phyloP scores from a whole-genome alignment of 2,113 vertebrate genomes.

The Hystrix brachyura region DNA sequence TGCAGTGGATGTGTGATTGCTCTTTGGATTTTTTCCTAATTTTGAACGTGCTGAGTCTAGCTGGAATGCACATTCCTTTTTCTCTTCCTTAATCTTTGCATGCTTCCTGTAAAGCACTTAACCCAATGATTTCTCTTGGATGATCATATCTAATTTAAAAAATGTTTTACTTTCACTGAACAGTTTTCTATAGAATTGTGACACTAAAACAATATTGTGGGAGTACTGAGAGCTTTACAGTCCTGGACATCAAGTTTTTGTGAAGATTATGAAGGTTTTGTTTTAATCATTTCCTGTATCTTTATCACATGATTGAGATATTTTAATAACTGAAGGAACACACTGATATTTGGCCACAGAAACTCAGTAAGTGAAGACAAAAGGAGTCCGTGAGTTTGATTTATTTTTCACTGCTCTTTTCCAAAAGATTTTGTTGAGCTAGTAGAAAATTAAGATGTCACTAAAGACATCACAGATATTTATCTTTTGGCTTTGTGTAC shows the following conservation, averaged over 20 bases:
- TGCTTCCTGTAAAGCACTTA: slow-evolving; percentile 70
- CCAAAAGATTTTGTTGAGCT: slow-evolving; percentile 84
- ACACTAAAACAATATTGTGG: slow-evolving; percentile 44
- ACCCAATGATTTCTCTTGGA: slow-evolving; percentile 56
- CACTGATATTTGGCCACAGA: slow-evolving; percentile 55
- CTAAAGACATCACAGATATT: slow-evolving; percentile 87
- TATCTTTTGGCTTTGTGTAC: slow-evolving; percentile 90
- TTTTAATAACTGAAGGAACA: slow-evolving; percentile 73
- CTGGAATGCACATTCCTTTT: slow-evolving; percentile 80
- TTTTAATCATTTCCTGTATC: slow-evolving; percentile 36
- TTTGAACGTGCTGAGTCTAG: slow-evolving; percentile 67
- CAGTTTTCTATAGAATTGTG: slow-evolving; percentile 59
- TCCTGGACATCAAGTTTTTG: slow-evolving; percentile 10
- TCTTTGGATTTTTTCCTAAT: not conserved
- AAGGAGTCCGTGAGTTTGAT: slow-evolving; percentile 76
- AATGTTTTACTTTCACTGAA: slow-evolving; percentile 76
- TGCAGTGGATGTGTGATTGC: slow-evolving; percentile 65
- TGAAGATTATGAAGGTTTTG: not conserved
- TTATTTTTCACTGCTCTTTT: slow-evolving; percentile 84
- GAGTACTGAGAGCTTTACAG: not conserved
- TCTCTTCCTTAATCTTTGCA: slow-evolving; percentile 71
- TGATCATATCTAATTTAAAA: slow-evolving; percentile 69
- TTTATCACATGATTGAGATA: slow-evolving; percentile 9
- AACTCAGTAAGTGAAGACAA: slow-evolving; percentile 68
- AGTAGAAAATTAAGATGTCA: slow-evolving; percentile 86